Evolutionary conservation across 2,888 invertebrate species (phyloP).

Genomic region (Apodemia duryi): DNA sequence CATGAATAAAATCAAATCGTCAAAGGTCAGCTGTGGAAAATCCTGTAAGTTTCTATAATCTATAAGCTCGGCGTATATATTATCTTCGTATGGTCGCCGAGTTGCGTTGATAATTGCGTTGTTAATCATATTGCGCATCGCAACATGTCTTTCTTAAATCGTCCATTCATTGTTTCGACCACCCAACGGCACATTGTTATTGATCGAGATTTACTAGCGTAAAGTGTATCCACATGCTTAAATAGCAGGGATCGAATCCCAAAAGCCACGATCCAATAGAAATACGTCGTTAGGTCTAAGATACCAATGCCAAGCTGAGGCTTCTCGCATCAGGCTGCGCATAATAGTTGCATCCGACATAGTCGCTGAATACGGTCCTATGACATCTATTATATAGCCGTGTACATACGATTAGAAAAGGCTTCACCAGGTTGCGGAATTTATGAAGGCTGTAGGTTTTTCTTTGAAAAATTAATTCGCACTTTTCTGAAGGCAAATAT

Average conservation of each 20-base stretch:
- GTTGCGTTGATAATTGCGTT: background rate
- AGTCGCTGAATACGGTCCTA: too few relatives aligned
- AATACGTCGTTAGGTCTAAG: background rate
- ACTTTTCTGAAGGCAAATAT: conserved; percentile 23
- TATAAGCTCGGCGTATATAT: background rate
- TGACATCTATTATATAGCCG: too few relatives aligned
- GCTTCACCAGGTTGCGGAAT: too few relatives aligned
- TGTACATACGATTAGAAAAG: too few relatives aligned
- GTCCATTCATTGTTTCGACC: background rate
- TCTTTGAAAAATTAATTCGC: conserved; percentile 20
- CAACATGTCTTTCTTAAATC: background rate
- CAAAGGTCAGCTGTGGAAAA: background rate
- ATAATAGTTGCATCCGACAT: too few relatives aligned
- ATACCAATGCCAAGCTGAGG: background rate
- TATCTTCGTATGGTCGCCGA: background rate
- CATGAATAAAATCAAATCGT: background rate
- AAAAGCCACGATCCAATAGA: background rate
- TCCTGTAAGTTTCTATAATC: background rate
- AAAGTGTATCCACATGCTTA: background rate
- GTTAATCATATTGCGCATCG: background rate
- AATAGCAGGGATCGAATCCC: background rate
- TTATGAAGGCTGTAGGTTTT: background rate
- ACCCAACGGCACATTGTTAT: background rate
- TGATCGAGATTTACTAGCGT: background rate
- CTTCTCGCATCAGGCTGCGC: too few relatives aligned